Evolutionary conservation across 2,797 vertebrate genomes (phyloP), one percentile per base, ranked within the genome.

Genomic region (Anisognathus igniventris): DNA sequence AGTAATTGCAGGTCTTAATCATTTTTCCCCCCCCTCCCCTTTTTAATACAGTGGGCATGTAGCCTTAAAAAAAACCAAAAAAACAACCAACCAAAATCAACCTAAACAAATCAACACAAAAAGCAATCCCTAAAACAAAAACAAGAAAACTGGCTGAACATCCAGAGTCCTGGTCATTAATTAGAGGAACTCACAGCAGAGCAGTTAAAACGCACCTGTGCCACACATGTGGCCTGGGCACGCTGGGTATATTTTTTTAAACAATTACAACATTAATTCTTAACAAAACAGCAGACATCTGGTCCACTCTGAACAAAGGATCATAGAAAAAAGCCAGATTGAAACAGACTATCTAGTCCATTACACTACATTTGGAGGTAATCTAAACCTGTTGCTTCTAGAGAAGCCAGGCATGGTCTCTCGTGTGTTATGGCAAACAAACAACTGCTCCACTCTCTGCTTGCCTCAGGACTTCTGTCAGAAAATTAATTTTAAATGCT

Each of bases 251-350:
- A 16, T 67, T 87, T 92, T 91, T 95, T 71, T 44, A 24, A 97
- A 94, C 56, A 97, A 96, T 96, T 96, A 86, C 44, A 45, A 12
- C 28, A 7, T 93, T 95, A 96, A 96, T 97, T 96, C 68, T 45
- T 92, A 95, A 81, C 50, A 80, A 93, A 97, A 96, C 66, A 97
- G 60, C 42, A 93, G 76, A 89, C 80, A 96, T 92, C 88, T 97
- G 94, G 53, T 83, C 64, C 73, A 91, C 35, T 71, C 70, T 77
- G 53, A 95, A 68, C 45, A 93, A 88, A 93, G 60, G 58, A 88
- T 93, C 79, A 58, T 53, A 90, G 42, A 50, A 80, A 93, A 90
- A 28, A 61, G 40, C 3, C 66, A 28, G 57, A 74, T 31, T 91
- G 53, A 83, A 96, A 86, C 14, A 91, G 35, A 60, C 74, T 86